phyloP scores from a whole-genome alignment of 2,113 vertebrate genomes.

The Trochalopteron elliotii region DNA sequence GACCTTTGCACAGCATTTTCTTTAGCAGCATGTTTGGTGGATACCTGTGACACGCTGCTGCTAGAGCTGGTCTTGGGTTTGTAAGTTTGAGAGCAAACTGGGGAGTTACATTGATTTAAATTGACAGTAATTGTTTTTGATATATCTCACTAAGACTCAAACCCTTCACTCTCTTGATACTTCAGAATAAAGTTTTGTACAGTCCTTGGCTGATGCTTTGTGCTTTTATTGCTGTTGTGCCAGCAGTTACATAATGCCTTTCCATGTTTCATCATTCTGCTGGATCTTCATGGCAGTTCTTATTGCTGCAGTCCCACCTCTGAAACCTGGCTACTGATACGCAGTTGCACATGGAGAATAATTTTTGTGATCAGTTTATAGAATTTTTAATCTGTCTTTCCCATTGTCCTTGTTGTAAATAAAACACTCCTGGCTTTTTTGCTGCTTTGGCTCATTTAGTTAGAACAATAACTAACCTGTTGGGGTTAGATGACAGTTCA shows the following conservation, averaged over 20 bases:
- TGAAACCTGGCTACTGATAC: neutral
- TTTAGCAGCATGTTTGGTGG: neutral
- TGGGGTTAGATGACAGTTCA: neutral
- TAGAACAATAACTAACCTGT: neutral
- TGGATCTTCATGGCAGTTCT: neutral
- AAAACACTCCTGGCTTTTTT: neutral
- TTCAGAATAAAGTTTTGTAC: neutral
- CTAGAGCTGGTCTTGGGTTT: neutral
- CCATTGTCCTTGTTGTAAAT: neutral
- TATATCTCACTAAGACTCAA: neutral
- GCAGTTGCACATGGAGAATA: neutral
- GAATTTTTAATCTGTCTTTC: neutral
- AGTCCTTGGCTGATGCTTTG: neutral
- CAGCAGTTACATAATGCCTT: conserved; percentile 1
- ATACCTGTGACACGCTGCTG: neutral
- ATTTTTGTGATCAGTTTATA: neutral
- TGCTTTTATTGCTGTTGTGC: neutral
- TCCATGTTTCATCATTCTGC: conserved; percentile 25
- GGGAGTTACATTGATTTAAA: neutral
- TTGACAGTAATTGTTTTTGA: neutral
- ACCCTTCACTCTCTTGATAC: neutral
- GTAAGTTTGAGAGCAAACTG: neutral
- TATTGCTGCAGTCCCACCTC: neutral
- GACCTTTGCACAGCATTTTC: neutral
- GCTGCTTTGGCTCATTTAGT: neutral